phyloP scores from a whole-genome alignment of 2,113 vertebrate species.

The Malurus cyaneus region DNA sequence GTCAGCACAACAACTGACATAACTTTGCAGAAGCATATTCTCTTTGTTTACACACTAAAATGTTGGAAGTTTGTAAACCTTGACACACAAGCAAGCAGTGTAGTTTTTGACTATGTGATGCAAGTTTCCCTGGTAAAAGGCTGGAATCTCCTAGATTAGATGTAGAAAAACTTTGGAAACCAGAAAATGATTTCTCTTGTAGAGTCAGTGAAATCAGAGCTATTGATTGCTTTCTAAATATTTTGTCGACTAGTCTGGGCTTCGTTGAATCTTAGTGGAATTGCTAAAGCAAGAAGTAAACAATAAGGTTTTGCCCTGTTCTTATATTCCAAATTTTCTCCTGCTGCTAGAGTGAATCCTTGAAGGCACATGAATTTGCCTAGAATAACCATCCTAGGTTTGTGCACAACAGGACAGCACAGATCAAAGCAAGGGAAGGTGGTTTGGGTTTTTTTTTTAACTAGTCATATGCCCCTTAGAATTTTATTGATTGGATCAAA shows the following conservation, averaged over 20 bases:
- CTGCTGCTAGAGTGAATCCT: neutral
- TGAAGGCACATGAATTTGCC: neutral
- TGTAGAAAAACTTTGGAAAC: neutral
- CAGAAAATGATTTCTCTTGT: neutral
- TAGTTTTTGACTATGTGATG: neutral
- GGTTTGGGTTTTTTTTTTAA: accelerated
- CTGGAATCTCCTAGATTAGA: neutral
- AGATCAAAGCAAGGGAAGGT: neutral
- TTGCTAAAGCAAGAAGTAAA: neutral
- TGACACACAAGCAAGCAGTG: neutral
- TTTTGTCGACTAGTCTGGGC: neutral
- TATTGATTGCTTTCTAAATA: neutral
- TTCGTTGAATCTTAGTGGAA: neutral
- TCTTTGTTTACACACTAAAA: neutral
- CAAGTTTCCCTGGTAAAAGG: neutral
- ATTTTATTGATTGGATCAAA: neutral
- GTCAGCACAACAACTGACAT: conserved; percentile 25
- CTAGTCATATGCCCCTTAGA: neutral
- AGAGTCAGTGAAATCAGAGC: neutral
- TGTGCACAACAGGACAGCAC: neutral
- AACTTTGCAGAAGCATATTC: conserved; percentile 1
- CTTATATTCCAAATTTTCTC: neutral
- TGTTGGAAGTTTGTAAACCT: neutral
- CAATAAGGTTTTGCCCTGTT: neutral
- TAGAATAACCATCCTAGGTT: neutral